A percentile compares a stretch with the other conserved stretches of the same genome.
These are phyloP conservation scores for Drosophila sechellia DNA, from an alignment of 1,140 invertebrate species.

Conservation along the genomic window DNA sequence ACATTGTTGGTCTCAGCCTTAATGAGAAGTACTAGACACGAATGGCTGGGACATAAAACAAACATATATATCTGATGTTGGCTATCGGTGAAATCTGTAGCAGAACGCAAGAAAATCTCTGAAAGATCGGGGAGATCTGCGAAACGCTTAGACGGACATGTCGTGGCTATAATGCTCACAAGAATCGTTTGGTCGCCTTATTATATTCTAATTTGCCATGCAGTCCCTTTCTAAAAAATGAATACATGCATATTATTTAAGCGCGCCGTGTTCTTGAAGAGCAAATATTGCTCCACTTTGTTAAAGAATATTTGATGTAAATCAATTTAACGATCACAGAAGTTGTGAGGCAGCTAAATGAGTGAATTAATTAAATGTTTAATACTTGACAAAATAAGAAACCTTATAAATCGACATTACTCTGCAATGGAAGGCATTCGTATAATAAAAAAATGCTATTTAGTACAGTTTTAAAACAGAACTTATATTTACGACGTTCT, in stretches of 20 bases:
- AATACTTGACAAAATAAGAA: no score
- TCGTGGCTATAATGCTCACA: not conserved
- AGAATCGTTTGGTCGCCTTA: slow-evolving; percentile 1
- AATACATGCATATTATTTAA: slow-evolving; percentile 19
- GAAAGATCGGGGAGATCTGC: slow-evolving; percentile 17
- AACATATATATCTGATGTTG: slow-evolving; percentile 5
- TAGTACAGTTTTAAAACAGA: no score
- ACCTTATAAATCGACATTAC: no score
- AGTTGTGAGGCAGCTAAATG: no score
- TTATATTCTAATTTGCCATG: not conserved
- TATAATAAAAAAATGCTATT: no score
- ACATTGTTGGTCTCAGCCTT: slow-evolving; percentile 28
- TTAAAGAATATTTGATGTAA: no score
- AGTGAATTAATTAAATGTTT: no score
- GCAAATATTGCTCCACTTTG: no score
- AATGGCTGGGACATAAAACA: slow-evolving; percentile 30
- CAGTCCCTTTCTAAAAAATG: slow-evolving; percentile 38
- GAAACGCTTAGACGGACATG: slow-evolving; percentile 9
- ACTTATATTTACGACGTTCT: no score
- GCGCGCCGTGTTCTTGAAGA: not conserved
- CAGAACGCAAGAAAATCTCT: slow-evolving; percentile 12
- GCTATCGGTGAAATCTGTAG: slow-evolving; percentile 23
- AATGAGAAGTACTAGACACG: slow-evolving; percentile 40
- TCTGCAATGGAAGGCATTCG: no score
- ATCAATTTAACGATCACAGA: no score